Evolutionary conservation across 2,888 invertebrate species (phyloP).

Genomic region (Leptodirus hochenwartii): DNA sequence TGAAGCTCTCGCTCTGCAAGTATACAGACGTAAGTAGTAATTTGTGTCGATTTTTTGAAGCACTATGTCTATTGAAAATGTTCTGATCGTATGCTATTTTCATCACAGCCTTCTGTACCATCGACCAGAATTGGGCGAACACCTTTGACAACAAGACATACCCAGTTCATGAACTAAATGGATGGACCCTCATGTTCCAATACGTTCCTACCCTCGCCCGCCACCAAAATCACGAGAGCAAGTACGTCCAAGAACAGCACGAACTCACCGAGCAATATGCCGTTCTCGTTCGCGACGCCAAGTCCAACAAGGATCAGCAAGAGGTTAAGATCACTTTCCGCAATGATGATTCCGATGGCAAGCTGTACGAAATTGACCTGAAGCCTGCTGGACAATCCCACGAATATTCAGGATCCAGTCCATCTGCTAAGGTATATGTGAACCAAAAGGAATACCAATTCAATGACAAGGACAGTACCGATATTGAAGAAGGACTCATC

Average conservation of each 20-base stretch:
- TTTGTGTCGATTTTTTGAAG: constrained; percentile 25
- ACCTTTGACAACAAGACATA: constrained; percentile 49
- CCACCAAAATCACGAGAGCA: constrained; percentile 12
- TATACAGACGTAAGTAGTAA: constrained; percentile 36
- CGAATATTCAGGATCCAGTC: constrained; percentile 12
- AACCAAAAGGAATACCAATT: constrained; percentile 23
- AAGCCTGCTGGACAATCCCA: constrained; percentile 14
- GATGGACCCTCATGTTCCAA: constrained; percentile 44
- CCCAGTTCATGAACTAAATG: constrained; percentile 30
- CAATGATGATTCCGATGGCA: constrained; percentile 19
- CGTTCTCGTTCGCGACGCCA: constrained; percentile 26
- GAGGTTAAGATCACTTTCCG: constrained; percentile 30
- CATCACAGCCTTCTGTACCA: too few species aligned
- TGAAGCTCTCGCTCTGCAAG: constrained; percentile 19
- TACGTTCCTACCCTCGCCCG: constrained; percentile 24
- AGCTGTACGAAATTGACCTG: constrained; percentile 25
- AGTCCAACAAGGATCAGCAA: constrained; percentile 22
- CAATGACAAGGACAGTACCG: constrained; percentile 18
- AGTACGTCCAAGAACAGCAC: constrained; percentile 22
- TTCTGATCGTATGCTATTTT: too few species aligned
- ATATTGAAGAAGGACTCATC: constrained; percentile 25
- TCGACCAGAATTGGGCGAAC: constrained; percentile 36
- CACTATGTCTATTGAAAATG: too few species aligned
- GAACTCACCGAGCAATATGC: constrained; percentile 23
- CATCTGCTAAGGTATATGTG: constrained; percentile 14